These are phyloP conservation scores for Gallinago paraguaiae DNA, from an alignment of 2,113 vertebrate genomes.

Conservation along the genomic window DNA sequence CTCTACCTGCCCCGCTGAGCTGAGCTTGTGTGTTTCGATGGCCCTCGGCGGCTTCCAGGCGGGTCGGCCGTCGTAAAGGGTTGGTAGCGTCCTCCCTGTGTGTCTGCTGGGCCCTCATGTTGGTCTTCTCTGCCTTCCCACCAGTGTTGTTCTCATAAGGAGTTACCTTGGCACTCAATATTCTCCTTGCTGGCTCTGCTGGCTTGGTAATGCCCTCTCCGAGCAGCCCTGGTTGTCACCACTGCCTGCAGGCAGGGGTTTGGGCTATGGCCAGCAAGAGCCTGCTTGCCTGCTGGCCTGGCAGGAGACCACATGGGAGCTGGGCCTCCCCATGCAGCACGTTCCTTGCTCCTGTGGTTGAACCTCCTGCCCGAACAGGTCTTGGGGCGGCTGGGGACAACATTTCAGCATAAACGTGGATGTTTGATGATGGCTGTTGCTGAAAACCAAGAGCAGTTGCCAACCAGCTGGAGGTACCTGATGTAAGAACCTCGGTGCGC, in stretches of 20 bases:
- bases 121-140: not conserved
- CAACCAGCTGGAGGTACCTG: accelerated
- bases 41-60: accelerated
- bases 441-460: not conserved
- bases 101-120: not conserved
- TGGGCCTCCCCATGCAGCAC: accelerated
- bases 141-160: not conserved
- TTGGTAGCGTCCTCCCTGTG: accelerated
- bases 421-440: not conserved
- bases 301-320: accelerated
- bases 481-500: not conserved
- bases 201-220: not conserved
- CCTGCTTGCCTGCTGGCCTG: not conserved
- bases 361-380: not conserved
- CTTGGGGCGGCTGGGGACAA: too few relatives aligned
- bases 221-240: not conserved
- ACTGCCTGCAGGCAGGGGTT: not conserved
- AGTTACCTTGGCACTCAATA: too few relatives aligned
- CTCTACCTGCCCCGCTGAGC: accelerated
- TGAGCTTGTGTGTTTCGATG: not conserved
- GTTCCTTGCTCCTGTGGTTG: not conserved
- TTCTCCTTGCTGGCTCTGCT: not conserved
- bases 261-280: not conserved
- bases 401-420: not conserved
- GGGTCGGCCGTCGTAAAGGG: not conserved